Evolutionary conservation across 2,888 invertebrate genomes (phyloP), one percentile per base, ranked within the genome.

Genomic region (Neoitamus cyanurus): DNA sequence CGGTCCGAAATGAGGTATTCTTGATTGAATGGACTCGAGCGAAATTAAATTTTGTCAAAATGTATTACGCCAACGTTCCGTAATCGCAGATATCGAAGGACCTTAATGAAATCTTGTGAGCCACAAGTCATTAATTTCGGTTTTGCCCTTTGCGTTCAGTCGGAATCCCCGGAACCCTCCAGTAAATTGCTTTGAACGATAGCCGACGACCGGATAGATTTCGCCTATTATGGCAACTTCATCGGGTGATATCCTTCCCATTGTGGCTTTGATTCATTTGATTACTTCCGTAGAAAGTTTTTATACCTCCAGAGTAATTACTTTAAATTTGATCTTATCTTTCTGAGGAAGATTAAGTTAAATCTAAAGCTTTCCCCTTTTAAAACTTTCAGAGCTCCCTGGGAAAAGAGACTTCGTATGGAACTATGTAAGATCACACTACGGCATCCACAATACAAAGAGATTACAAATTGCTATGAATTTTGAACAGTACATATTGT

Each of bases 21-120:
- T 25, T 75, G 42, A 75, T 75, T 42, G 75, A 75, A 75, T 34
- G 20, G 34, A 37, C 36, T 75, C 28, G 9, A 25, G 5, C 42
- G 13, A 75, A 75, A 25, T 75, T 75, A 20, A 75, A 75, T 75
- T 75, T 75, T 28, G 7, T 75, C 75, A 75, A 75, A 42, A 75
- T 75, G 13, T 75, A 75, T 75, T 42, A 75, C 11, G 28, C 0
- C 42, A 20, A 13, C 42, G 36, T 75, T 75, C 11, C 20, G 36
- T 20, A 15, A 30, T 30, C n/a, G 70, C 30, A 30, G 13, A 6
- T 58, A 58, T 58, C n/a, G 70, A 30, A 28, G 34, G 75, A n/a
- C 28, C 75, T 58, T 75, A 75, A 75, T 75, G 20, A 75, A 75
- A 75, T 75, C 75, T 75, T 25, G 75, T 42, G 42, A 46, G 28